Evolutionary conservation across 2,113 vertebrate species (phyloP).

Genomic region (Alligator sinensis): DNA sequence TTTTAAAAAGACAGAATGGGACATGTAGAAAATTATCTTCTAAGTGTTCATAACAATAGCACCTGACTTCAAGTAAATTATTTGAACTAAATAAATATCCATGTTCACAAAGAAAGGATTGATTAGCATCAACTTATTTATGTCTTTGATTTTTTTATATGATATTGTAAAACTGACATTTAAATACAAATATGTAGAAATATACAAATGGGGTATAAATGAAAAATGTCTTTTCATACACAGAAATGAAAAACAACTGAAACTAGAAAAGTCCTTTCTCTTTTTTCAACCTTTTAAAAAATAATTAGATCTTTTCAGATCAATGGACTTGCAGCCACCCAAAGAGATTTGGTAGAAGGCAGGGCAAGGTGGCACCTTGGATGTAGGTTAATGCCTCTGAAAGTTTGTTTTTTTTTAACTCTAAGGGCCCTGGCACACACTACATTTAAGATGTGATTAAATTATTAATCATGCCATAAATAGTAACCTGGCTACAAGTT

Average conservation of each 20-base stretch:
- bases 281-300: neutral
- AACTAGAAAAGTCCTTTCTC: neutral
- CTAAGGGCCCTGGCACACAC: no score
- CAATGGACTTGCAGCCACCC: no score
- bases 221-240: neutral
- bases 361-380: no score
- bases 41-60: rapidly evolving
- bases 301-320: neutral
- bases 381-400: no score
- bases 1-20: rapidly evolving
- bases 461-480: no score
- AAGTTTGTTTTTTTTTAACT: no score
- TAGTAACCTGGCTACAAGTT: no score
- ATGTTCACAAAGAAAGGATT: neutral
- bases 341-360: neutral
- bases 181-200: neutral
- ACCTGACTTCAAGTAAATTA: neutral
- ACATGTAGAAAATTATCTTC: neutral
- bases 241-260: neutral
- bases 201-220: no score
- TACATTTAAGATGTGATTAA: no score
- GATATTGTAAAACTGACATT: neutral
- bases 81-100: rapidly evolving
- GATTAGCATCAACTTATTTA: neutral
- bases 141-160: rapidly evolving